Evolutionary conservation across 2,888 invertebrate genomes (phyloP).

Genomic region (Willowsia nigromaculata): DNA sequence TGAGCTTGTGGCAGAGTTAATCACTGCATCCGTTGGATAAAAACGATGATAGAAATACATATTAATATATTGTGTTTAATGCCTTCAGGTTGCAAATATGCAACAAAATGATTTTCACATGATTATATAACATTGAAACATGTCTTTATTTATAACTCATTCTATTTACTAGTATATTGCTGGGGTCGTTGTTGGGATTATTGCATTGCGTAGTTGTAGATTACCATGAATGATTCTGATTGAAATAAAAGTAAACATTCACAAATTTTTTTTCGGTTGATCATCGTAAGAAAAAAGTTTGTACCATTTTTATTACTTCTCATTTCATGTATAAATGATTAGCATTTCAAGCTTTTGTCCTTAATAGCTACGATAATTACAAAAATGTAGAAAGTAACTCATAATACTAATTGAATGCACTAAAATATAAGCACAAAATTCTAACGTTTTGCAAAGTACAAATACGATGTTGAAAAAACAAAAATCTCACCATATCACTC

Average conservation of each 20-base stretch:
- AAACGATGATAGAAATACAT: not conserved
- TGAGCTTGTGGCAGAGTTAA: constrained; percentile 91
- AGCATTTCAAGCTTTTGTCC: constrained; percentile 39
- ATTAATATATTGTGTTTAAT: not conserved
- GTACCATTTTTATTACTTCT: constrained; percentile 69
- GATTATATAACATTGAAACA: too few species aligned
- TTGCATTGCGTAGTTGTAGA: too few species aligned
- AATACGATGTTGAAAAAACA: constrained; percentile 18
- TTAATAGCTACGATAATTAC: not conserved
- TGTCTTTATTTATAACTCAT: too few species aligned
- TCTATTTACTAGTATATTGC: too few species aligned
- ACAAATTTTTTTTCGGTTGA: not conserved
- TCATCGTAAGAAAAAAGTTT: constrained; percentile 52
- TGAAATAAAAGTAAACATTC: not conserved
- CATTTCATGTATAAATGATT: constrained; percentile 50
- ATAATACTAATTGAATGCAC: not conserved
- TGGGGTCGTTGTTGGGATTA: too few species aligned
- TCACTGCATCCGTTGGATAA: constrained; percentile 92
- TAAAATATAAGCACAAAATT: not conserved
- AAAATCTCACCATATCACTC: constrained; percentile 14
- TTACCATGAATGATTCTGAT: too few species aligned
- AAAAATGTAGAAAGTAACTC: not conserved
- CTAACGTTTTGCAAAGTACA: not conserved
- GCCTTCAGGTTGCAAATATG: not conserved
- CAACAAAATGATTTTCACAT: not conserved